A percentile compares a stretch with the other conserved stretches of the same genome.
These are phyloP conservation scores for Coregonus suidteri DNA, from an alignment of 2,797 vertebrate species.

Conservation along the genomic window DNA sequence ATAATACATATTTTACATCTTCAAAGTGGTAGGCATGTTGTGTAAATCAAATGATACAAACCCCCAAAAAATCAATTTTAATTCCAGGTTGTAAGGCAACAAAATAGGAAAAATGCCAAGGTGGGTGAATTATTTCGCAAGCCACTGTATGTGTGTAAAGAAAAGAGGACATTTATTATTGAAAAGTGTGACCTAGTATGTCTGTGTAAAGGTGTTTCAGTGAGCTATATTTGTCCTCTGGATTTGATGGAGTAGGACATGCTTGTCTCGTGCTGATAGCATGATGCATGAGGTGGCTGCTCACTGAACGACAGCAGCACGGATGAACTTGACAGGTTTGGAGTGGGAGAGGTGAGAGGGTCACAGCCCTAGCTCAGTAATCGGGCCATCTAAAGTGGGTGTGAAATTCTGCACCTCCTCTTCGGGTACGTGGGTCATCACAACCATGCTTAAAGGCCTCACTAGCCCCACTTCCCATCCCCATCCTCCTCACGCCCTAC, in stretches of 20 bases:
- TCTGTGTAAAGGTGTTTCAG: not conserved
- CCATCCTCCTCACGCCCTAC: not conserved
- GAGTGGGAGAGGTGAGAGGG: not conserved
- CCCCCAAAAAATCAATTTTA: too few species aligned
- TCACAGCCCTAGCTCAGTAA: not conserved
- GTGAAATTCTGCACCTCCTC: conserved; percentile 25
- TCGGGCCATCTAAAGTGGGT: not conserved
- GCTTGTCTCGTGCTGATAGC: not conserved
- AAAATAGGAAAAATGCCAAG: too few species aligned
- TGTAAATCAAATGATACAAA: too few species aligned
- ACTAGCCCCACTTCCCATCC: not conserved
- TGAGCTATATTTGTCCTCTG: not conserved
- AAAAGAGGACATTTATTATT: not conserved
- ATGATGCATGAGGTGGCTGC: not conserved
- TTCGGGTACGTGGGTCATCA: conserved; percentile 8
- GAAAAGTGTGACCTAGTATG: not conserved
- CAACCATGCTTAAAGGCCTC: not conserved
- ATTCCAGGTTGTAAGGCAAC: too few species aligned
- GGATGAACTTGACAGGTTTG: not conserved
- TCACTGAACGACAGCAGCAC: not conserved
- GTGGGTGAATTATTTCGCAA: too few species aligned
- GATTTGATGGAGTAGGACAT: not conserved
- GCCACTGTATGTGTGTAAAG: not conserved
- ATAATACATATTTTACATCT: too few species aligned
- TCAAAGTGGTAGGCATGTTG: too few species aligned